phyloP scores from a whole-genome alignment of 2,797 vertebrate species.

The Ataeniobius toweri region DNA sequence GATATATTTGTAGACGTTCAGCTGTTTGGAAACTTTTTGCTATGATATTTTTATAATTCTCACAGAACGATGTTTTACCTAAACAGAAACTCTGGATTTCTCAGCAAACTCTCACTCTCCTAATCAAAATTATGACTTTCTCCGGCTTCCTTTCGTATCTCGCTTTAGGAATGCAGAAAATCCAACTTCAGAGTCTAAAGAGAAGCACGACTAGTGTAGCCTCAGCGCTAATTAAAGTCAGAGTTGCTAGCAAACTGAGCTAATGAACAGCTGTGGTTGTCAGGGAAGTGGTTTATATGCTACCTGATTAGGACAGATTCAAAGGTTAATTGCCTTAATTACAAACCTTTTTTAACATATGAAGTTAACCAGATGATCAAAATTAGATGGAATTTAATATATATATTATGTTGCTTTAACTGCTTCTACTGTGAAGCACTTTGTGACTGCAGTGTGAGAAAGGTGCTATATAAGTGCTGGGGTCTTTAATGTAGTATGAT shows the following conservation, averaged over 20 bases:
- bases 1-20: neutral
- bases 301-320: neutral
- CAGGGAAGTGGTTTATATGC: neutral
- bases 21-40: neutral
- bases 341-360: too few relatives aligned
- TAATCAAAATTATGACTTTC: neutral
- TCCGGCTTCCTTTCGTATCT: neutral
- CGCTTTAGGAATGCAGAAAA: neutral
- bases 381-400: too few relatives aligned
- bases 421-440: too few relatives aligned
- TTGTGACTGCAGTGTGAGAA: too few relatives aligned
- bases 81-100: neutral
- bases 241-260: neutral
- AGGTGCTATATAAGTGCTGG: too few relatives aligned
- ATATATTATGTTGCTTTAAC: too few relatives aligned
- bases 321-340: neutral
- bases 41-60: neutral
- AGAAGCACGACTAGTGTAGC: neutral
- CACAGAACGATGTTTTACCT: neutral
- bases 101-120: neutral
- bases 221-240: neutral
- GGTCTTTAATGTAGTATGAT: too few relatives aligned
- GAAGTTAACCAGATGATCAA: too few relatives aligned
- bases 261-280: neutral
- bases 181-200: too few relatives aligned